Conservation (phyloP, 2,888 invertebrate genomes). For the Muschampia plurimacula region DNA sequence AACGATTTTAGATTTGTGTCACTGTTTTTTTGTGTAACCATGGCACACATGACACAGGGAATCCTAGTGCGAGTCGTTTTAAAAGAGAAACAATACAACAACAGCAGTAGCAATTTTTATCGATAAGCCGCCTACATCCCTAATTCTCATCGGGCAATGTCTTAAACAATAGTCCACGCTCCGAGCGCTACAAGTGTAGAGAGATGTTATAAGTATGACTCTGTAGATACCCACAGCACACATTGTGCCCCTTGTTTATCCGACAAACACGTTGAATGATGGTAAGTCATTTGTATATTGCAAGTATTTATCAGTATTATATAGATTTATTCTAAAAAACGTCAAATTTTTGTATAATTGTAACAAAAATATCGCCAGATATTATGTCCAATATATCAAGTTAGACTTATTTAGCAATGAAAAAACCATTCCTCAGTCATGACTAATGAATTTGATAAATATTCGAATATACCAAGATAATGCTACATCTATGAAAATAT, state of each 20-base stretch:
- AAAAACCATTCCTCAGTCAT: background rate
- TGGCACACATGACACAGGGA: too few relatives aligned
- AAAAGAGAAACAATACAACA: background rate
- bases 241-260: background rate
- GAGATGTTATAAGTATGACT: constrained; percentile 27
- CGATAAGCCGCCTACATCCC: background rate
- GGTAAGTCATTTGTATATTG: constrained; percentile 22
- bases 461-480: background rate
- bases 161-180: constrained; percentile 27
- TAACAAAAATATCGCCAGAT: too few relatives aligned
- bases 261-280: constrained; percentile 7
- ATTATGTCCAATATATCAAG: too few relatives aligned
- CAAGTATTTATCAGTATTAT: background rate
- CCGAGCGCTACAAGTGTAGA: constrained; percentile 9
- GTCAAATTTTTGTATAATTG: too few relatives aligned
- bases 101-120: background rate
- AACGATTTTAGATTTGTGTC: too few relatives aligned
- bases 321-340: too few relatives aligned
- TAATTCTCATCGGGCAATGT: constrained; percentile 2
- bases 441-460: background rate
- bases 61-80: too few relatives aligned
- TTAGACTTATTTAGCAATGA: background rate
- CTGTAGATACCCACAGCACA: background rate
- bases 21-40: too few relatives aligned
- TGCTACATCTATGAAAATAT: background rate